These are phyloP conservation scores for Drosophila crucigera DNA, from an alignment of 2,888 invertebrate genomes.

Conservation along the genomic window DNA sequence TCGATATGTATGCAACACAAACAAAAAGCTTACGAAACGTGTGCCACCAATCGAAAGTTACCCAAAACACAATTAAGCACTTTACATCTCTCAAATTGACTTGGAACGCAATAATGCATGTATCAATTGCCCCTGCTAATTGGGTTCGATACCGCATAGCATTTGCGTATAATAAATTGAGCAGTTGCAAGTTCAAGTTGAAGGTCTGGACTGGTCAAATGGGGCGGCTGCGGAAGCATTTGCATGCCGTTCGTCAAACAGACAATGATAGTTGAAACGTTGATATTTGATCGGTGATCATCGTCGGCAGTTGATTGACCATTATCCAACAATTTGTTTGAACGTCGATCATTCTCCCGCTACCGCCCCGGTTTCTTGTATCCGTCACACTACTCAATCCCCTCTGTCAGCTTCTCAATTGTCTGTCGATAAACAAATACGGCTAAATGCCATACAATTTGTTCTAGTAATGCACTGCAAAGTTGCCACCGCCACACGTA, in stretches of 20 bases:
- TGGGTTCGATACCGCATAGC: slow-evolving; percentile 50
- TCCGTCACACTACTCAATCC: not conserved
- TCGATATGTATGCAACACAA: not conserved
- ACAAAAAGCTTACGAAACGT: not conserved
- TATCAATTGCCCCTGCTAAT: slow-evolving; percentile 62
- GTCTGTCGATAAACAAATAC: slow-evolving; percentile 60
- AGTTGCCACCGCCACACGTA: slow-evolving; percentile 36
- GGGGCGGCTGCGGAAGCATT: slow-evolving; percentile 10
- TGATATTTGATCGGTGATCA: slow-evolving; percentile 48
- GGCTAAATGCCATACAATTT: slow-evolving; percentile 46
- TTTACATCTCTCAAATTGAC: slow-evolving; percentile 51
- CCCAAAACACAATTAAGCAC: slow-evolving; percentile 37
- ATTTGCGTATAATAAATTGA: slow-evolving; percentile 34
- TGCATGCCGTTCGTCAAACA: slow-evolving; percentile 24
- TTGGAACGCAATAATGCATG: slow-evolving; percentile 56
- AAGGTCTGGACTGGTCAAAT: slow-evolving; percentile 40
- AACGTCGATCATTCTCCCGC: slow-evolving; percentile 20
- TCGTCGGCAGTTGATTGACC: slow-evolving; percentile 61
- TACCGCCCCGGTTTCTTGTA: not conserved
- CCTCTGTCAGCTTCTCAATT: slow-evolving; percentile 56
- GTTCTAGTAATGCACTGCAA: slow-evolving; percentile 55
- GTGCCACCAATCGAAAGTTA: slow-evolving; percentile 8
- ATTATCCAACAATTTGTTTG: slow-evolving; percentile 68
- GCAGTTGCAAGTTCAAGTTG: slow-evolving; percentile 65
- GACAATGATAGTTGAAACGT: slow-evolving; percentile 31